A percentile compares a stretch with the other conserved stretches of the same genome.
phyloP scores from a whole-genome alignment of 2,888 invertebrate species.

The Acleris cristana region DNA sequence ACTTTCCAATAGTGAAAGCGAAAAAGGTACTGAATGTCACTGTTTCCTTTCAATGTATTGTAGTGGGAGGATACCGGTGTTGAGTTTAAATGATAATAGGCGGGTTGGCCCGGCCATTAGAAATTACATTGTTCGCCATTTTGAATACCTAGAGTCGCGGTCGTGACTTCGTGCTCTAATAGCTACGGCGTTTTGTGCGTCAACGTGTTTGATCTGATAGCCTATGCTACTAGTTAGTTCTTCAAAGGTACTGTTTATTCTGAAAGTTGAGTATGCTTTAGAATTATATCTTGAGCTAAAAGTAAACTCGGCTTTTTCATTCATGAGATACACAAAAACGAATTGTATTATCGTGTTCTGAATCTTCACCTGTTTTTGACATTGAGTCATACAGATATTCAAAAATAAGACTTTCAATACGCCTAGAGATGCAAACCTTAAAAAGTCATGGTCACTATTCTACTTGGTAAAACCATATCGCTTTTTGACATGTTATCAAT shows the following conservation, averaged over 20 bases:
- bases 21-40: conserved; percentile 80
- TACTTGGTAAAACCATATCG: too few species aligned
- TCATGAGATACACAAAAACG: too few species aligned
- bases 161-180: conserved; percentile 40
- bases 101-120: conserved; percentile 56
- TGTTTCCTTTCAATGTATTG: conserved; percentile 79
- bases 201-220: conserved; percentile 18
- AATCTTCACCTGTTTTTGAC: too few species aligned
- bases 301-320: too few species aligned
- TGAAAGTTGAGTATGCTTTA: too few species aligned
- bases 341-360: too few species aligned
- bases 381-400: too few species aligned
- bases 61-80: conserved; percentile 73
- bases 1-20: conserved; percentile 84
- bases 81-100: conserved; percentile 71
- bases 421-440: too few species aligned
- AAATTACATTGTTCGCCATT: conserved; percentile 63
- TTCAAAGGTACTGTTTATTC: neutral
- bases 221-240: neutral
- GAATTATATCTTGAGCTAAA: too few species aligned
- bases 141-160: conserved; percentile 48
- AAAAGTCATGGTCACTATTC: too few species aligned
- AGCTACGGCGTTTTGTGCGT: conserved; percentile 32
- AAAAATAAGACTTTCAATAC: too few species aligned
- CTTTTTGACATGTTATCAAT: too few species aligned